Conservation (phyloP, 2,888 invertebrate species). For the Nyleta sp. region DNA sequence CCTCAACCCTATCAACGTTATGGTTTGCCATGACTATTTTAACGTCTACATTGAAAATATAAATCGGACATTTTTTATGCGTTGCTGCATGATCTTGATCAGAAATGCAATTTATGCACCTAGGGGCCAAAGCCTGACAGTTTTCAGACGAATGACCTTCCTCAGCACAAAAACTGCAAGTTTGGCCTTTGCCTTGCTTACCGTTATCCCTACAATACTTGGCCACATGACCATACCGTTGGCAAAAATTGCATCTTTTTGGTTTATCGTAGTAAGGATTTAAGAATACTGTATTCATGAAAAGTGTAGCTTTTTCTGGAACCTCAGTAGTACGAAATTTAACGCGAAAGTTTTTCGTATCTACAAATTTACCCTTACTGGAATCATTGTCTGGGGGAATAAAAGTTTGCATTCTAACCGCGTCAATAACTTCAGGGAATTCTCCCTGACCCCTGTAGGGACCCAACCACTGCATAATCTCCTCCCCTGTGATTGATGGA, state of each 20-base stretch:
- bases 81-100: too few relatives aligned
- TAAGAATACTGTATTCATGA: neutral
- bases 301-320: neutral
- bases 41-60: neutral
- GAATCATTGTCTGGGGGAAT: neutral
- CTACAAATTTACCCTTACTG: neutral
- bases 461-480: neutral
- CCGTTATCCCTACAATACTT: neutral
- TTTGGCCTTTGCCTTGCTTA: neutral
- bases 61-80: neutral
- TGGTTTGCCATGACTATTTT: neutral
- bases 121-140: too few relatives aligned
- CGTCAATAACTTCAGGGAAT: too few relatives aligned
- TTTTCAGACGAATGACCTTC: neutral
- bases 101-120: too few relatives aligned
- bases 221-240: conserved; percentile 1
- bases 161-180: neutral
- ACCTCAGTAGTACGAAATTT: neutral
- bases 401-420: neutral
- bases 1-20: neutral
- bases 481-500: neutral
- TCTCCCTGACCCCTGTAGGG: too few relatives aligned
- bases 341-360: neutral
- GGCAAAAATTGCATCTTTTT: conserved; percentile 6
- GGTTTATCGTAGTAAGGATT: neutral